Evolutionary conservation across 2,797 vertebrate species (phyloP).

Genomic region (Paguma larvata): DNA sequence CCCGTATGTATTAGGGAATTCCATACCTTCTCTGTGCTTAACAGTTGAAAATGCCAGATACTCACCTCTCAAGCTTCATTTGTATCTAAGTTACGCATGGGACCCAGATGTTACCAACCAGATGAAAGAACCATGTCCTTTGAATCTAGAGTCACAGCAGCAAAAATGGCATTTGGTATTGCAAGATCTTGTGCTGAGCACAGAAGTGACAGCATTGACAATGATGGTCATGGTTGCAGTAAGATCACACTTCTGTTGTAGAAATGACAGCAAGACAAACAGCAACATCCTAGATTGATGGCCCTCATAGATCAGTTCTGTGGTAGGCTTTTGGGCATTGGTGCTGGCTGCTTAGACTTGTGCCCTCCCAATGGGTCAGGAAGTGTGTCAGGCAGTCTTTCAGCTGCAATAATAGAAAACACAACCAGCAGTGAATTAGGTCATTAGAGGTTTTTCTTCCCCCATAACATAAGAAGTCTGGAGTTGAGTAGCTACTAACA

Average conservation of each 20-base stretch:
- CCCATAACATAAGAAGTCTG: neutral
- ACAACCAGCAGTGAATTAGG: neutral
- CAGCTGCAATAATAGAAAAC: neutral
- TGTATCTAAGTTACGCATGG: neutral
- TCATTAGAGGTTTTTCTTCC: neutral
- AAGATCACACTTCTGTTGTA: neutral
- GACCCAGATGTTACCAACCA: neutral
- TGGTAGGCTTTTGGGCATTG: neutral
- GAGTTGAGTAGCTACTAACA: conserved; percentile 2
- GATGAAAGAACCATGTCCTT: neutral
- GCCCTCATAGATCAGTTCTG: neutral
- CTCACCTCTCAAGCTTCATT: neutral
- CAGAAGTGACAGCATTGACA: neutral
- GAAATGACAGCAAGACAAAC: neutral
- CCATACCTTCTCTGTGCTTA: neutral
- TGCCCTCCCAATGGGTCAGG: neutral
- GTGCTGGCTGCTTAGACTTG: neutral
- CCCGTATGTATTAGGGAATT: neutral
- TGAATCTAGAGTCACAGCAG: neutral
- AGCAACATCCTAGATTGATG: neutral
- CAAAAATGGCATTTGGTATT: neutral
- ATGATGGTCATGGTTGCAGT: neutral
- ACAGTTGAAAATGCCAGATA: neutral
- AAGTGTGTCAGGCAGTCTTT: neutral
- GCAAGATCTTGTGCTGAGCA: neutral